Evolutionary conservation across 1,140 invertebrate genomes (phyloP).

Genomic region (Diabrotica undecimpunctata): DNA sequence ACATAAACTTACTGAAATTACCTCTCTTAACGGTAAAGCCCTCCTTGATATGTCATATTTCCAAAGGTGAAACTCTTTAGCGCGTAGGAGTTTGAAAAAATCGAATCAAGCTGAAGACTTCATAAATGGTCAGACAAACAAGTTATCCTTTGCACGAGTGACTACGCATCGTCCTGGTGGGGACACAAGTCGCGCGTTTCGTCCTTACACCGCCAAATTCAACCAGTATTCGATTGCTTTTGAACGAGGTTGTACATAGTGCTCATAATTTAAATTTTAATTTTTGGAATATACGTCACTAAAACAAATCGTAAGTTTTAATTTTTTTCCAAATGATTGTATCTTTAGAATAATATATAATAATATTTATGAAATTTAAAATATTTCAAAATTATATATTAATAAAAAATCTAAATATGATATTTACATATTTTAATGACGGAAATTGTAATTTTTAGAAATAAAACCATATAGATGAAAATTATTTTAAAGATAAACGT

Average conservation of each 20-base stretch:
- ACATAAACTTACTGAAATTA: no score
- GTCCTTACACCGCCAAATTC: neutral
- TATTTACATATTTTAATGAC: no score
- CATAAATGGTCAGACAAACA: neutral
- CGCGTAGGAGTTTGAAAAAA: neutral
- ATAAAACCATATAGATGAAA: no score
- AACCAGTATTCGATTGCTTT: neutral
- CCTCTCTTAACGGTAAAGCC: no score
- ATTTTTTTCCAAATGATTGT: no score
- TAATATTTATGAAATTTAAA: no score
- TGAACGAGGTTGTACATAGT: neutral
- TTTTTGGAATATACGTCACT: neutral
- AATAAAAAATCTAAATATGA: no score
- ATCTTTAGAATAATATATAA: no score
- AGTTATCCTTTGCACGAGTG: neutral
- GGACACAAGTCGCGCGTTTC: neutral
- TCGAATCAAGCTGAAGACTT: neutral
- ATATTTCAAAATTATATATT: no score
- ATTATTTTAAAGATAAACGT: no score
- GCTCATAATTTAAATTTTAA: neutral
- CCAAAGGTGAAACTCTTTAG: neutral
- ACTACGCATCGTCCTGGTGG: constrained; percentile 1
- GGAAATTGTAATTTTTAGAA: no score
- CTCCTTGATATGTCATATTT: neutral
- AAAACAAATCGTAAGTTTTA: no score